Base-by-base conservation (phyloP, 2,797 vertebrate species). In the Hippopotamyrus pictus region DNA sequence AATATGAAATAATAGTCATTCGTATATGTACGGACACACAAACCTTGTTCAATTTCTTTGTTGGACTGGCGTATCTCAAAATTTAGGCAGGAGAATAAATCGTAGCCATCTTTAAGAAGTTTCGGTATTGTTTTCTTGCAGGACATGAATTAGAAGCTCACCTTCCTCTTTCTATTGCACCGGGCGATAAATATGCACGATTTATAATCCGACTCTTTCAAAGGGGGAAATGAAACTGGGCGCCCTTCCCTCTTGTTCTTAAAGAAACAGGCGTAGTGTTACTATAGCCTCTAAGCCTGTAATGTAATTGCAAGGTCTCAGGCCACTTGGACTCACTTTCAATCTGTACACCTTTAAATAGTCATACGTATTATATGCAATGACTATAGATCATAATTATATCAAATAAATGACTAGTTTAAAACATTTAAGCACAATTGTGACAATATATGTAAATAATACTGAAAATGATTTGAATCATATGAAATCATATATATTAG, bases 171-270 rank as follows among this genome's bases (percentile, higher is more conserved):
- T 95, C 89, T 8, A 0, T 0, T 0, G 8, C 0, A 79, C n/a
- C 73, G 3, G 0, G 1, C 0, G 14, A 88, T 12, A 83, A 88
- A 90, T 62, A 84, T n/a, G 92, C 84, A n/a, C 17, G 2, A 88
- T 65, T 65, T 44, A 88, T 88, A 92, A 91, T 91, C 92, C 19
- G 51, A 82, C 86, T 89, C 57, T 92, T 90, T 90, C 22, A 2
- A 44, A 22, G 51, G 51, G 93, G 93, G 95, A 96, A 96, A 91
- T 17, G 95, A 96, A 95, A 95, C 89, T 91, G 0, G 2, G 0
- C 11, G 41, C 4, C 1, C 48, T 83, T 88, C 62, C 14, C 57
- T 57, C 82, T 88, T 19, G 14, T 41, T 91, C 84, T 91, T 90
- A 90, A 92, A 46, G 50, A 79, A 29, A 85, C 37, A 73, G 9